Evolutionary conservation across 2,797 vertebrate genomes (phyloP).

Genomic region (Erpetoichthys calabaricus): DNA sequence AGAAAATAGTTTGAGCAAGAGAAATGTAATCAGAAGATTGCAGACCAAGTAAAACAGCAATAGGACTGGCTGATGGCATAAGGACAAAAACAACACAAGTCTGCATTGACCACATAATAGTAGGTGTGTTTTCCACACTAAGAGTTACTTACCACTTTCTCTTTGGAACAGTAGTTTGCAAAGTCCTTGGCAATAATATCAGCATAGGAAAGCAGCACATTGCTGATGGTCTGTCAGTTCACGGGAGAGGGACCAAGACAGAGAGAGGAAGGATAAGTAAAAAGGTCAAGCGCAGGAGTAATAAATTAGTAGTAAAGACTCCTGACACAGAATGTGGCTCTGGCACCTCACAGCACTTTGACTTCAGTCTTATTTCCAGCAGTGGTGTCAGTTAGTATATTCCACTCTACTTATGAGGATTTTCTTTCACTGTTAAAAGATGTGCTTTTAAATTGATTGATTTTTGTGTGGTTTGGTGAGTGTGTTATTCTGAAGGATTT

Average conservation of each 20-base stretch:
- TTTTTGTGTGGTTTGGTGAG: neutral
- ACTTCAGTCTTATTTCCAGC: too few species aligned
- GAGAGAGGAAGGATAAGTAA: conserved; percentile 4
- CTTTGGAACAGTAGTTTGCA: conserved; percentile 84
- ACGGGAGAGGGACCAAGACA: conserved; percentile 4
- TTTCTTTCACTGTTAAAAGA: neutral
- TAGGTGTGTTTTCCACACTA: neutral
- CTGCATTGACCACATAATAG: neutral
- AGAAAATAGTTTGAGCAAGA: neutral
- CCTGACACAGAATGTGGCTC: too few species aligned
- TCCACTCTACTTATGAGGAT: too few species aligned
- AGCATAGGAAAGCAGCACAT: conserved; percentile 85
- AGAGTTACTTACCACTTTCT: conserved; percentile 69
- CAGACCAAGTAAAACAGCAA: neutral
- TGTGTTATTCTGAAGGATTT: neutral
- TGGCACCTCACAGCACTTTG: too few species aligned
- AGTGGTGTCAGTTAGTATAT: too few species aligned
- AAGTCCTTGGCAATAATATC: conserved; percentile 91
- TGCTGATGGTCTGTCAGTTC: conserved; percentile 79
- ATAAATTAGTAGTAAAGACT: neutral
- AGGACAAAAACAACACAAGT: too few species aligned
- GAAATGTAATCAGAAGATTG: neutral
- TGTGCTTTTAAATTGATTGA: neutral
- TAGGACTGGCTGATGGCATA: neutral
- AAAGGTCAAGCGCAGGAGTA: neutral